Evolutionary conservation across 1,140 invertebrate species (phyloP).

Genomic region (Drosophila chauvacae): DNA sequence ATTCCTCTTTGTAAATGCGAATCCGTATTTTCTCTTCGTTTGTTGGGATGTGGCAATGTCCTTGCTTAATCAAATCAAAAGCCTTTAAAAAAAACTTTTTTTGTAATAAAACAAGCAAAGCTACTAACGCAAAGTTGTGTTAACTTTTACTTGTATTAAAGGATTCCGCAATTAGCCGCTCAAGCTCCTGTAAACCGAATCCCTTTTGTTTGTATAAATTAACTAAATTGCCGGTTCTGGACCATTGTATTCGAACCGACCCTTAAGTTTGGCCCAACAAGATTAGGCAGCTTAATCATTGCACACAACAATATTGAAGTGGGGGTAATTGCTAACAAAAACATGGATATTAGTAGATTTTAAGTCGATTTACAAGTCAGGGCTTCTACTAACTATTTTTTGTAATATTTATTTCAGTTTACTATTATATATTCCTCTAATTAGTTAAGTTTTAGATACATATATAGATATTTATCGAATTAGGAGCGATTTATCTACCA

Average conservation of each 20-base stretch:
- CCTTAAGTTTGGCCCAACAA: background rate
- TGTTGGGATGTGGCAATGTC: background rate
- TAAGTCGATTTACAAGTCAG: background rate
- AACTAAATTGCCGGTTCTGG: slow-evolving; percentile 10
- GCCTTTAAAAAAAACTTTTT: background rate
- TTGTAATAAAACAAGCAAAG: slow-evolving; percentile 3
- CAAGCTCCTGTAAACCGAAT: slow-evolving; percentile 1
- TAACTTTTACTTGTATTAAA: background rate
- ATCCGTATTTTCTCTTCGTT: background rate
- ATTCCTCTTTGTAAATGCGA: background rate
- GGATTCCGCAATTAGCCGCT: background rate
- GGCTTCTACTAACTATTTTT: too few species aligned
- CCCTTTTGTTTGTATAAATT: slow-evolving; percentile 23
- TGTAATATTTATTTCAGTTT: too few species aligned
- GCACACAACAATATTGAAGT: background rate
- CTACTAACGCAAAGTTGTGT: slow-evolving; percentile 5
- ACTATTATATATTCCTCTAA: too few species aligned
- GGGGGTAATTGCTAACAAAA: background rate
- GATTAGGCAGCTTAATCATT: background rate
- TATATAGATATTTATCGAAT: too few species aligned
- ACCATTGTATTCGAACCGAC: background rate
- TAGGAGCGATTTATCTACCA: too few species aligned
- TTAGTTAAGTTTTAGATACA: too few species aligned
- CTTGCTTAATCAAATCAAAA: slow-evolving; percentile 8
- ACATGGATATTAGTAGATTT: background rate